Percentiles rank a stretch among this genome's conserved stretches.
Evolutionary conservation across 2,113 vertebrate species (phyloP).

Genomic region (Mirounga angustirostris): DNA sequence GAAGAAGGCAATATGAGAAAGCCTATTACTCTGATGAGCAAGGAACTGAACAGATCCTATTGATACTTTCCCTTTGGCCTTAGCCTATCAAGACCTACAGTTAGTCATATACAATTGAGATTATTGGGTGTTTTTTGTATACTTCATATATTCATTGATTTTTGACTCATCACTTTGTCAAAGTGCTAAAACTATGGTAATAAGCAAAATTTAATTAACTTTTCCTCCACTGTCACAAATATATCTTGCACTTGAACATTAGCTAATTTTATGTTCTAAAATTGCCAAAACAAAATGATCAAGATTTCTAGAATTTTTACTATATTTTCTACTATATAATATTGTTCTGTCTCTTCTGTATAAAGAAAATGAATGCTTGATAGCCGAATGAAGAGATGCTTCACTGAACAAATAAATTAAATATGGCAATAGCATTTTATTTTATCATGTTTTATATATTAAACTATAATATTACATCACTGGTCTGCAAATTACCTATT

Average conservation of each 20-base stretch:
- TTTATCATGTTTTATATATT: neutral
- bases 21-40: neutral
- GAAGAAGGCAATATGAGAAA: neutral
- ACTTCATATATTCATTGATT: neutral
- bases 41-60: neutral
- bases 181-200: neutral
- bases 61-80: neutral
- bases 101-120: neutral
- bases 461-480: neutral
- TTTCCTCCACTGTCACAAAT: neutral
- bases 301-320: neutral
- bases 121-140: neutral
- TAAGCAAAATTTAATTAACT: neutral
- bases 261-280: slow-evolving; percentile 12
- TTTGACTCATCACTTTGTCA: neutral
- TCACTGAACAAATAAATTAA: neutral
- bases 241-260: neutral
- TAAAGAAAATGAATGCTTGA: neutral
- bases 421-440: neutral
- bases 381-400: neutral
- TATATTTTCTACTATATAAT: neutral
- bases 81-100: neutral
- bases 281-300: neutral
- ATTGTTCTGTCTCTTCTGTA: neutral
- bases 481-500: neutral